Evolutionary conservation across 1,140 invertebrate species (phyloP).

Genomic region (Diabrotica undecimpunctata): DNA sequence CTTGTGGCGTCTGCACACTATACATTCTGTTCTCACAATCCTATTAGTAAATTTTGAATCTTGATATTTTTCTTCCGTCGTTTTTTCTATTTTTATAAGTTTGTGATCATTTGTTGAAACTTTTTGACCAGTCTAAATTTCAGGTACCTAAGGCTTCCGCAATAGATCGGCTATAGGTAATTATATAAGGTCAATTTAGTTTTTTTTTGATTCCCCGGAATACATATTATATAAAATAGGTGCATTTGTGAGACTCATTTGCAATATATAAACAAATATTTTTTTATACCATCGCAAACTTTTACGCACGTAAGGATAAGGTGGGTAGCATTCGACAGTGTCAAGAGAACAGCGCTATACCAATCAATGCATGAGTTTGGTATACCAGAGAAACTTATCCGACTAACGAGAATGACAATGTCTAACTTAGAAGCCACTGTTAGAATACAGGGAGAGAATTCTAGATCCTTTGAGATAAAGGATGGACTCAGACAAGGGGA

Average conservation of each 20-base stretch:
- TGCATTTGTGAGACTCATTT: conserved; percentile 17
- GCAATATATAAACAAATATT: conserved; percentile 10
- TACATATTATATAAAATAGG: conserved; percentile 13
- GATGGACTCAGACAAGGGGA: background rate
- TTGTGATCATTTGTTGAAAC: conserved; percentile 15
- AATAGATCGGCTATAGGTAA: too few relatives aligned
- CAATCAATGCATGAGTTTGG: too few relatives aligned
- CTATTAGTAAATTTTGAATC: conserved; percentile 12
- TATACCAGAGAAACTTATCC: too few relatives aligned
- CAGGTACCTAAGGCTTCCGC: too few relatives aligned
- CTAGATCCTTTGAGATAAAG: too few relatives aligned
- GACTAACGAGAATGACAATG: too few relatives aligned
- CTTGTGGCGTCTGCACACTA: conserved; percentile 6
- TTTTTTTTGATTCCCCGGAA: too few relatives aligned
- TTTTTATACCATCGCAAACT: conserved; percentile 16
- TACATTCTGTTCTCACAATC: conserved; percentile 17
- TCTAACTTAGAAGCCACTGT: too few relatives aligned
- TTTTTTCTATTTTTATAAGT: conserved; percentile 18
- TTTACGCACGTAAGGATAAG: conserved; percentile 7
- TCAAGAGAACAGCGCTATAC: too few relatives aligned
- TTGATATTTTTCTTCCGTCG: conserved; percentile 17
- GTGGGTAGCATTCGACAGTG: too few relatives aligned
- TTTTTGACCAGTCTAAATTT: conserved; percentile 11
- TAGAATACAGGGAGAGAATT: too few relatives aligned
- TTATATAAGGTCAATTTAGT: too few relatives aligned